Evolutionary conservation across 1,140 invertebrate genomes (phyloP).

Genomic region (Anadara kagoshimensis): DNA sequence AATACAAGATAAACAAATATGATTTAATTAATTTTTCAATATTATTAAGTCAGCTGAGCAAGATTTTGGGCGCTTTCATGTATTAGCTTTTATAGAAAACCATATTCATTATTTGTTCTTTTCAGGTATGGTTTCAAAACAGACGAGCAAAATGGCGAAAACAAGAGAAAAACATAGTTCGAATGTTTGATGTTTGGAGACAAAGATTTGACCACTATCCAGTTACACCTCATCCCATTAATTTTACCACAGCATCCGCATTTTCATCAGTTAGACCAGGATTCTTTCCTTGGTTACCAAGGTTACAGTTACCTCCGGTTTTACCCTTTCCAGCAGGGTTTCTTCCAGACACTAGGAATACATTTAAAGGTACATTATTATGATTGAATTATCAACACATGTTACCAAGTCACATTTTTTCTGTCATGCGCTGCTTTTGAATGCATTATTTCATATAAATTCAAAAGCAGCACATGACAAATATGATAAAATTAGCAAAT

Average conservation of each 20-base stretch:
- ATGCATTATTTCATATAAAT: no score
- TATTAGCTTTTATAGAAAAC: neutral
- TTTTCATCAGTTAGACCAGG: slow-evolving; percentile 40
- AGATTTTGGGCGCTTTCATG: neutral
- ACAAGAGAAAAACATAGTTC: slow-evolving; percentile 52
- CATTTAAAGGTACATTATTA: slow-evolving; percentile 23
- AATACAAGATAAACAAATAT: no score
- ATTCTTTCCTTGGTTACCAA: slow-evolving; percentile 50
- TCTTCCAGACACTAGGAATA: slow-evolving; percentile 21
- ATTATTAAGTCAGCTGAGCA: neutral
- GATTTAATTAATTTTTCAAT: no score
- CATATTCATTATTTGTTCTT: neutral
- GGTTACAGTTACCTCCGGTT: slow-evolving; percentile 42
- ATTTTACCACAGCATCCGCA: slow-evolving; percentile 23
- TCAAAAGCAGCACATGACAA: neutral
- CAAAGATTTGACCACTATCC: slow-evolving; percentile 43
- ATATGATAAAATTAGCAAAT: neutral
- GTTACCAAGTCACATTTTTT: neutral
- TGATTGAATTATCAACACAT: neutral
- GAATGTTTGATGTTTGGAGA: slow-evolving; percentile 52
- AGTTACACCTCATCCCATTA: slow-evolving; percentile 37
- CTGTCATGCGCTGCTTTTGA: no score
- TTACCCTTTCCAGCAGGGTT: slow-evolving; percentile 31
- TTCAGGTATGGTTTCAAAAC: slow-evolving; percentile 96
- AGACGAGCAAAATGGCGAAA: slow-evolving; percentile 98